Percentiles rank a stretch among this genome's conserved stretches.
Evolutionary conservation across 2,797 vertebrate genomes (phyloP).

Genomic region (Anniella stebbinsi): DNA sequence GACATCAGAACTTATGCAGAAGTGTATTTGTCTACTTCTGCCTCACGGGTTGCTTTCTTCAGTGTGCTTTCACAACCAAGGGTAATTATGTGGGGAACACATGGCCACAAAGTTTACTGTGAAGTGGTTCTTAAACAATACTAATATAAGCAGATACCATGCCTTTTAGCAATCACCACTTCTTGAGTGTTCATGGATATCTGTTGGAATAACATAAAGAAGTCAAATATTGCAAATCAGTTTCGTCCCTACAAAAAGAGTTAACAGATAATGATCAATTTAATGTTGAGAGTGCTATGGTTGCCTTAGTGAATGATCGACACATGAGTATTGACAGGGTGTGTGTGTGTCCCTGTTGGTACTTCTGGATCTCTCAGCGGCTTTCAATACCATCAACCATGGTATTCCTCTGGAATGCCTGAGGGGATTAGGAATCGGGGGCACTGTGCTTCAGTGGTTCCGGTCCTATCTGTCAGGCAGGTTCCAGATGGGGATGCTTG

Average conservation of each 20-base stretch:
- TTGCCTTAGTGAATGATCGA: no score
- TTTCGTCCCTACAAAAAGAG: not conserved
- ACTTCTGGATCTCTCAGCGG: no score
- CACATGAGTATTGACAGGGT: no score
- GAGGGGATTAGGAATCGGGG: no score
- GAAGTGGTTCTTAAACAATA: not conserved
- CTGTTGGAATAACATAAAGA: not conserved
- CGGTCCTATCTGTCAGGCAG: no score
- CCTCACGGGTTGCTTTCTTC: not conserved
- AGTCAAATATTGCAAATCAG: not conserved
- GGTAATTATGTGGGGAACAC: not conserved
- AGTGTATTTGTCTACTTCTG: not conserved
- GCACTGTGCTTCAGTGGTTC: no score
- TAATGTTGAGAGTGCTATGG: no score
- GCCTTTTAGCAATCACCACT: not conserved
- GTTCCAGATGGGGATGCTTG: no score
- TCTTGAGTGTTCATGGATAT: not conserved
- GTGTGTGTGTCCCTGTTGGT: no score
- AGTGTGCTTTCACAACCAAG: not conserved
- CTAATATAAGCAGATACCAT: not conserved
- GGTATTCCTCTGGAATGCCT: no score
- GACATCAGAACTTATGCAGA: not conserved
- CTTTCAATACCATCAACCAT: no score
- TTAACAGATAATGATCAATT: conserved; percentile 29
- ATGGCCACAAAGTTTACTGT: not conserved